phyloP scores from a whole-genome alignment of 2,888 invertebrate genomes.

The Agrotis exclamationis region DNA sequence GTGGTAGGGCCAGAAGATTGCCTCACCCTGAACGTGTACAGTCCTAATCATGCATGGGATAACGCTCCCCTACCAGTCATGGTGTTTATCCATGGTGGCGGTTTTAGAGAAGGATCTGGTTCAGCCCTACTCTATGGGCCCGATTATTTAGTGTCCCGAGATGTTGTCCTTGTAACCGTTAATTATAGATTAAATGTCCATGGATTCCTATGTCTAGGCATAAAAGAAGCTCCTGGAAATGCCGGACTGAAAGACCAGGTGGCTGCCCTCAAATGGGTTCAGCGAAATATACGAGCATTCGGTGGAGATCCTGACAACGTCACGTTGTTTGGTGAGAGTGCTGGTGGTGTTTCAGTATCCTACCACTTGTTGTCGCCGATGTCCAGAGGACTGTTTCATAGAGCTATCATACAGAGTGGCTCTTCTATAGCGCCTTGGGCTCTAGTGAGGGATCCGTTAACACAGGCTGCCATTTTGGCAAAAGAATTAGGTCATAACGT shows the following conservation, averaged over 20 bases:
- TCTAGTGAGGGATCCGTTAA: constrained; percentile 36
- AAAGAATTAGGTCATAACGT: constrained; percentile 21
- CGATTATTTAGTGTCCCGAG: constrained; percentile 29
- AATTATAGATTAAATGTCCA: constrained; percentile 71
- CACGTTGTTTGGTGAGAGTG: constrained; percentile 73
- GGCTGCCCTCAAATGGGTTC: constrained; percentile 71
- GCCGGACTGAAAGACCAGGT: constrained; percentile 73
- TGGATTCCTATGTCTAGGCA: constrained; percentile 71
- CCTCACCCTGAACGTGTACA: constrained; percentile 66
- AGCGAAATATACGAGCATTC: constrained; percentile 69
- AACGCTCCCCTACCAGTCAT: constrained; percentile 59
- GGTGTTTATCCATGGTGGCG: constrained; percentile 71
- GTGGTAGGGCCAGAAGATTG: constrained; percentile 50
- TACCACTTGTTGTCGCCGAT: constrained; percentile 67
- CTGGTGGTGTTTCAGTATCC: constrained; percentile 69
- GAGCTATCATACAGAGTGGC: constrained; percentile 71
- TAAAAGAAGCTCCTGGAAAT: constrained; percentile 72
- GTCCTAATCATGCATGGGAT: constrained; percentile 34
- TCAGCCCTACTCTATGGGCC: constrained; percentile 34
- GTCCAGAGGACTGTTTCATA: constrained; percentile 70
- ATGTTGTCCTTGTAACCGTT: constrained; percentile 48
- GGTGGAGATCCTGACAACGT: constrained; percentile 73
- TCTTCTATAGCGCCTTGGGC: constrained; percentile 69
- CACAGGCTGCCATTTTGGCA: constrained; percentile 13
- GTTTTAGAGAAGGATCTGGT: constrained; percentile 60